Percentiles rank a stretch among this genome's conserved stretches.
These are phyloP conservation scores for Atethmia centrago DNA, from an alignment of 2,888 invertebrate species.

Conservation along the genomic window DNA sequence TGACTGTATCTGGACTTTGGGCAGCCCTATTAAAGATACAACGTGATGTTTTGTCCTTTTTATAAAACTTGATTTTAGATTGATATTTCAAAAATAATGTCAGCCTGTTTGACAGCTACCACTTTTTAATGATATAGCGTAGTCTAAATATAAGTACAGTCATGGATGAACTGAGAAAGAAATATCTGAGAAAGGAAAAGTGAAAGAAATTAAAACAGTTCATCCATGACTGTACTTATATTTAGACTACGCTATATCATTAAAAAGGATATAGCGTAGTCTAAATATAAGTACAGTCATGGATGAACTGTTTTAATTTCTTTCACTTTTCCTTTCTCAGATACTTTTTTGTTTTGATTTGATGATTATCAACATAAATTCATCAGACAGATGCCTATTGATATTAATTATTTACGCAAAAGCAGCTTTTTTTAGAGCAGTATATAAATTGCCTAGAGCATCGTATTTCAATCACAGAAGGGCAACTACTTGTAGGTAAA, in stretches of 20 bases:
- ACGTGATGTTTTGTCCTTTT: conserved; percentile 36
- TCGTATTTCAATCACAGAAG: conserved; percentile 20
- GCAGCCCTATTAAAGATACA: conserved; percentile 36
- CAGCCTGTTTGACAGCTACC: conserved; percentile 55
- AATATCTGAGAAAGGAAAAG: too few species aligned
- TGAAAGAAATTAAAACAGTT: too few species aligned
- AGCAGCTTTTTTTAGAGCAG: background rate
- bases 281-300: conserved; percentile 47
- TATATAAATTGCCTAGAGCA: conserved; percentile 11
- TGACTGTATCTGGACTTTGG: background rate
- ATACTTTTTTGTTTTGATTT: background rate
- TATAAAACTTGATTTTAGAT: conserved; percentile 48
- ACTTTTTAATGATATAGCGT: conserved; percentile 54
- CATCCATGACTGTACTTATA: too few species aligned
- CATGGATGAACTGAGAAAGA: conserved; percentile 18
- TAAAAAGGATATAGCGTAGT: conserved; percentile 23
- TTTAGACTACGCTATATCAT: too few species aligned
- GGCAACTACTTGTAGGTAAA: conserved; percentile 10
- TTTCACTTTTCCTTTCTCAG: conserved; percentile 9
- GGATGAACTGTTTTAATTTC: conserved; percentile 17
- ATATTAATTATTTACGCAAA: background rate
- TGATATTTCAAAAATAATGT: conserved; percentile 63
- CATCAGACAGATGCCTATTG: background rate
- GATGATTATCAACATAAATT: background rate
- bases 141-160: conserved; percentile 49